Percentiles rank a stretch among this genome's conserved stretches.
These are phyloP conservation scores for Pogonognathellus flavescens DNA, from an alignment of 1,140 invertebrate species.

Conservation along the genomic window DNA sequence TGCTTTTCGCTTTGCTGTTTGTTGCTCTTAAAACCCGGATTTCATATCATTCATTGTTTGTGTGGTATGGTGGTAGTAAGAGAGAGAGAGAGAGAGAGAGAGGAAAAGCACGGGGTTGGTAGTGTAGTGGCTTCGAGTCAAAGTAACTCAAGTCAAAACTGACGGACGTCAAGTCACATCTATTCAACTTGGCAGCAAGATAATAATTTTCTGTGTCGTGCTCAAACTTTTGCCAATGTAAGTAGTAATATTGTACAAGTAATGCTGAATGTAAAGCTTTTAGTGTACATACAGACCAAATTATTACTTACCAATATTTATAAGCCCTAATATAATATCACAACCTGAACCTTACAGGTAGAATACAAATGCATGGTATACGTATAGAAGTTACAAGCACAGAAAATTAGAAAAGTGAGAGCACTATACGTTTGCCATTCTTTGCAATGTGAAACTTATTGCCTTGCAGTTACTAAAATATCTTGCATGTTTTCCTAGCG, in stretches of 20 bases:
- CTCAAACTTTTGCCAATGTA: constrained; percentile 45
- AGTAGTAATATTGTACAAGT: too few species aligned
- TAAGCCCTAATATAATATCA: too few species aligned
- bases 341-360: too few species aligned
- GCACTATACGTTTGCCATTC: background rate
- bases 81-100: too few species aligned
- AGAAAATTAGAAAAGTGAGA: background rate
- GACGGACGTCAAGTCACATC: constrained; percentile 47
- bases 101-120: too few species aligned
- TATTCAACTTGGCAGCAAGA: constrained; percentile 46
- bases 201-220: constrained; percentile 47
- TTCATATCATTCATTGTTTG: constrained; percentile 29
- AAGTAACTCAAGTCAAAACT: constrained; percentile 36
- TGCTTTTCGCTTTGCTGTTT: constrained; percentile 23
- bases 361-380: too few species aligned
- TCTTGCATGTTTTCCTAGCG: constrained; percentile 17
- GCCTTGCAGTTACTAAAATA: constrained; percentile 20
- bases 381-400: background rate
- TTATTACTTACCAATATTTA: too few species aligned
- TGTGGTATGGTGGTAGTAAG: too few species aligned
- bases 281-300: too few species aligned
- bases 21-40: constrained; percentile 41
- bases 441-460: constrained; percentile 17
- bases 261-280: too few species aligned
- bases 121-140: too few species aligned